Evolutionary conservation across 2,888 invertebrate genomes (phyloP).

Genomic region (Biston stratarius): DNA sequence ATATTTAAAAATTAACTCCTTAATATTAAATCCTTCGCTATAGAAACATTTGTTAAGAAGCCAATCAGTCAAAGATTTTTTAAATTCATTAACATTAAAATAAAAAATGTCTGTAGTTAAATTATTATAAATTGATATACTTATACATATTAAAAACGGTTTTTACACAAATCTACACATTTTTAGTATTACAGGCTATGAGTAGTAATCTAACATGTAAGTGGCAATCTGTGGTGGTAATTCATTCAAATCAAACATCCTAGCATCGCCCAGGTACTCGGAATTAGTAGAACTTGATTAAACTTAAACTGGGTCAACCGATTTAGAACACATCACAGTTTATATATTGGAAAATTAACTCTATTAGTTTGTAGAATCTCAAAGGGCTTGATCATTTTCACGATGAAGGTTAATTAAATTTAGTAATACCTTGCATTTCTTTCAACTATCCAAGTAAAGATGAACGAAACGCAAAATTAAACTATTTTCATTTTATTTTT

Average conservation of each 20-base stretch:
- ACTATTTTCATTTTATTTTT: too few species aligned
- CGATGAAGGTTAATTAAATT: conserved; percentile 16
- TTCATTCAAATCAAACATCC: background rate
- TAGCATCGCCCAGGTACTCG: background rate
- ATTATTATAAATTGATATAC: too few species aligned
- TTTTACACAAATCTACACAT: too few species aligned
- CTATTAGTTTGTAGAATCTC: conserved; percentile 23
- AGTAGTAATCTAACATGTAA: background rate
- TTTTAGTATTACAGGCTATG: background rate
- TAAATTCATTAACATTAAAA: too few species aligned
- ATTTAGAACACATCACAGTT: conserved; percentile 32
- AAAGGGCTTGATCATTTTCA: conserved; percentile 14
- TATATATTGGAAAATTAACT: conserved; percentile 23
- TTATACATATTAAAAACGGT: too few species aligned
- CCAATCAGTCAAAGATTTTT: too few species aligned
- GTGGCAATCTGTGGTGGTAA: background rate
- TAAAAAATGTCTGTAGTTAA: too few species aligned
- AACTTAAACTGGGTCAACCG: conserved; percentile 29
- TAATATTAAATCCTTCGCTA: too few species aligned
- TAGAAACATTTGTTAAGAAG: too few species aligned
- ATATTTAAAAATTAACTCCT: too few species aligned
- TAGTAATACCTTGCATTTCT: background rate
- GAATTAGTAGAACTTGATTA: conserved; percentile 24
- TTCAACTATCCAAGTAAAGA: background rate
- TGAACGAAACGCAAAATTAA: background rate